Conservation (phyloP, 2,888 invertebrate species). For the Caenorhabditis sp. region DNA sequence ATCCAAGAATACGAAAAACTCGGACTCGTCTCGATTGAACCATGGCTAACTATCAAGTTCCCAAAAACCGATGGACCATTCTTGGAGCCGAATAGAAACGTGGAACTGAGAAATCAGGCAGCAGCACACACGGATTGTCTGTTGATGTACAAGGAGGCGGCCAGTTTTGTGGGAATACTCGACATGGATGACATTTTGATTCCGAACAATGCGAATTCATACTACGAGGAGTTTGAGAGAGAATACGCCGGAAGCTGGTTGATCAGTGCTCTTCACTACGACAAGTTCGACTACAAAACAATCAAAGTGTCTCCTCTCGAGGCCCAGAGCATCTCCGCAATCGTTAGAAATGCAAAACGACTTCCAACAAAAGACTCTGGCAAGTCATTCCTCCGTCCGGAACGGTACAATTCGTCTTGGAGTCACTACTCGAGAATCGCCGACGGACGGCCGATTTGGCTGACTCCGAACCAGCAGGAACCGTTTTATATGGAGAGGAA, state of each 20-base stretch:
- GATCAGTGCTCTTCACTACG: constrained; percentile 51
- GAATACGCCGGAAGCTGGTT: constrained; percentile 45
- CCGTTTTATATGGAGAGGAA: constrained; percentile 36
- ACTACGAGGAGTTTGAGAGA: constrained; percentile 65
- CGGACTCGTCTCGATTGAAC: constrained; percentile 55
- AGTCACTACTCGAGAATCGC: constrained; percentile 52
- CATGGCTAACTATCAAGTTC: constrained; percentile 65
- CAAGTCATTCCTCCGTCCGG: constrained; percentile 45
- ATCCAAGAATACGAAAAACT: constrained; percentile 61
- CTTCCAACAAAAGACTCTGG: constrained; percentile 51
- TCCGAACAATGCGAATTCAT: constrained; percentile 60
- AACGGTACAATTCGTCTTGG: constrained; percentile 56
- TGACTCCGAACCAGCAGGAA: constrained; percentile 40
- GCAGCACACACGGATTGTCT: constrained; percentile 71
- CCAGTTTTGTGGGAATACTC: constrained; percentile 63
- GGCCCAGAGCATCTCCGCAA: constrained; percentile 29
- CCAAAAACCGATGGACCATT: constrained; percentile 46
- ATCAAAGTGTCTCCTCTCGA: constrained; percentile 45
- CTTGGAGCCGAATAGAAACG: constrained; percentile 68
- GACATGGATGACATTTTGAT: constrained; percentile 71
- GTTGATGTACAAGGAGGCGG: constrained; percentile 69
- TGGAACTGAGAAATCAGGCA: constrained; percentile 69
- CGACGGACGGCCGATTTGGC: constrained; percentile 38
- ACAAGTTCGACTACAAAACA: constrained; percentile 41
- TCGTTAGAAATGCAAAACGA: constrained; percentile 32